Base-by-base conservation (phyloP, 64 coral and sea anemone species). In the Stichodactyla helianthus region DNA sequence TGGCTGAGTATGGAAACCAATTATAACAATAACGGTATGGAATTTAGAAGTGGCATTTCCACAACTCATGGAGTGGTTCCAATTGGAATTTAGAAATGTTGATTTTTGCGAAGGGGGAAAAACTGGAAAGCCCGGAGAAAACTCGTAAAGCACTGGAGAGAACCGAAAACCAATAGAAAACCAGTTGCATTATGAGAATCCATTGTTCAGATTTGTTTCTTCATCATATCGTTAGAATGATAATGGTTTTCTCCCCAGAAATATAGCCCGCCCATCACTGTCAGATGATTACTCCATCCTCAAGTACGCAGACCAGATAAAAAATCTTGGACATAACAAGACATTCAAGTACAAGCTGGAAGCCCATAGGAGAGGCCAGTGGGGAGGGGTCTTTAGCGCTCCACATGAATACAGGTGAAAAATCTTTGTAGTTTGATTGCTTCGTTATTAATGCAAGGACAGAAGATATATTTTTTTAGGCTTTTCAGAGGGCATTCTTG, bases 341-440 rank as follows among this genome's bases (percentile, higher is more conserved):
- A 89, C 93, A 0, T 95, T 95, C 50, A 85, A 95, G 59, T 95
- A 95, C 87, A 95, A 92, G 65, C 22, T 95, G 19, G 93, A 95
- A 77, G 93, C 93, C 50, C 53, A 86, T 50, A 54, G 59, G 31
- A 80, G 89, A 5, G 86, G 90, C 64, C 93, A 88, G 15, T 95
- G 93, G 93, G 93, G 93, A 85, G 93, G 90, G 10, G 85, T 95
- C 23, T 95, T 86, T 82, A 59, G 52, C 13, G 93, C 93, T 77
- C 93, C 93, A 6, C 83, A 10, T 4, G 63, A 82, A 1, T 95
- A 95, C 55, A 95, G 93, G 93, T 95, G 19, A 60, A 62, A 44
- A 50, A 6, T 27, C 31, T 20, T 57, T 59, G 13, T 13, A 2
- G 22, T 51, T 11, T 8, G 5, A 5, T 65, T 8, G 18, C 18